These are phyloP conservation scores for Neuroterus valhalla DNA, from an alignment of 1,140 invertebrate species.

Conservation along the genomic window DNA sequence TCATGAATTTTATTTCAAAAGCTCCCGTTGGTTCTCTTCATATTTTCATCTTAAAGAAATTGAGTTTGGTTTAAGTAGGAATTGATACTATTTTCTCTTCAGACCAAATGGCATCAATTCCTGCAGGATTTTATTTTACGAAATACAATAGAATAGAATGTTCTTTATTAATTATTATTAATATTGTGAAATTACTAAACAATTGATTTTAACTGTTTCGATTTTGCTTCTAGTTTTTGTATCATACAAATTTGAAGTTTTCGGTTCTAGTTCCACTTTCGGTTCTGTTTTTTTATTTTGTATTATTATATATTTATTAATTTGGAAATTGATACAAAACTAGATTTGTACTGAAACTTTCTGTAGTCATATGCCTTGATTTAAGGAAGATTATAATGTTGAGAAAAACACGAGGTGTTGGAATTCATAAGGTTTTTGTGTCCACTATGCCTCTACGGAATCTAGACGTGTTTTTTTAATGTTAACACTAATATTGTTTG, in stretches of 20 bases:
- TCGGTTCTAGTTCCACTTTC: too few relatives aligned
- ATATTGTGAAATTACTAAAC: neutral
- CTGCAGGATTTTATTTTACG: neutral
- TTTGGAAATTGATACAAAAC: too few relatives aligned
- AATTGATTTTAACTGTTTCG: neutral
- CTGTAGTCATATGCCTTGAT: too few relatives aligned
- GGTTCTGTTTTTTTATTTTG: too few relatives aligned
- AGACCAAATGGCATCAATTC: neutral
- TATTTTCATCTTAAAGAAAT: slow-evolving; percentile 24
- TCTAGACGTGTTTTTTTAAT: neutral
- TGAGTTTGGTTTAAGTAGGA: slow-evolving; percentile 29
- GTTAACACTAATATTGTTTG: neutral
- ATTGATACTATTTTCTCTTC: neutral
- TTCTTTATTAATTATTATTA: neutral
- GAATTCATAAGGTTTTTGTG: neutral
- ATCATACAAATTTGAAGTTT: too few relatives aligned
- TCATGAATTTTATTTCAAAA: slow-evolving; percentile 1
- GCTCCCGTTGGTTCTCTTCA: slow-evolving; percentile 27
- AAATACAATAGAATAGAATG: neutral
- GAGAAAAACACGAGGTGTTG: neutral
- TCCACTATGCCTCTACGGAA: neutral
- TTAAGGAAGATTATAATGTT: too few relatives aligned
- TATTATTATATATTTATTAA: too few relatives aligned
- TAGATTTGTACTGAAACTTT: too few relatives aligned
- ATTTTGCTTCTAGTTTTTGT: too few relatives aligned